These are phyloP conservation scores for Electrona antarctica DNA, from an alignment of 2,113 vertebrate species.

Conservation along the genomic window DNA sequence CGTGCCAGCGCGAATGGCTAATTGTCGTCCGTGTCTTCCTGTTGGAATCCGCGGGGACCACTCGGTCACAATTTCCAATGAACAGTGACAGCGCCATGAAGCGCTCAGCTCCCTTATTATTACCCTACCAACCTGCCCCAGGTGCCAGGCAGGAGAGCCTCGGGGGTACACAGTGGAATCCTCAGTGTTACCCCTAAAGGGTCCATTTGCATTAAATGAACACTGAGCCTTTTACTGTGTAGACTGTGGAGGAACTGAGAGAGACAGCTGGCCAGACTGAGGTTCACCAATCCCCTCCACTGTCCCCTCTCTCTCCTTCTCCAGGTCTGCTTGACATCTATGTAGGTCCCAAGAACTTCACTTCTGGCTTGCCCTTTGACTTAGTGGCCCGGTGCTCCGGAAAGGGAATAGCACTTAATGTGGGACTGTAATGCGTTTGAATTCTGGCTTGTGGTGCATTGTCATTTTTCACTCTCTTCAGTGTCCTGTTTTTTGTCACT, in stretches of 20 bases:
- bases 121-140: slow-evolving; percentile 26
- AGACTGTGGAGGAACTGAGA: background rate
- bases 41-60: slow-evolving; percentile 44
- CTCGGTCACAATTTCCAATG: slow-evolving; percentile 1
- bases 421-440: too few species aligned
- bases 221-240: too few species aligned
- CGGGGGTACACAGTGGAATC: background rate
- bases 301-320: too few species aligned
- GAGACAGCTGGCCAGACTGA: slow-evolving; percentile 28
- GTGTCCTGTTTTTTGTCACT: background rate
- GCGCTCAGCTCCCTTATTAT: slow-evolving; percentile 27
- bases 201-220: too few species aligned
- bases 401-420: background rate
- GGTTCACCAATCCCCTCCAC: too few species aligned
- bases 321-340: slow-evolving; percentile 17
- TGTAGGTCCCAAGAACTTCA: slow-evolving; percentile 1
- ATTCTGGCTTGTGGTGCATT: too few species aligned
- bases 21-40: slow-evolving; percentile 47
- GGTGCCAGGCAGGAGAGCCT: slow-evolving; percentile 38
- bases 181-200: too few species aligned
- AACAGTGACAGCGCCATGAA: slow-evolving; percentile 38
- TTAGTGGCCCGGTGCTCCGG: background rate
- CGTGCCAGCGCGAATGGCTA: slow-evolving; percentile 45
- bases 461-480: background rate
- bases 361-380: background rate